phyloP scores from a whole-genome alignment of 2,797 vertebrate species.

The Dicrostonyx torquatus region DNA sequence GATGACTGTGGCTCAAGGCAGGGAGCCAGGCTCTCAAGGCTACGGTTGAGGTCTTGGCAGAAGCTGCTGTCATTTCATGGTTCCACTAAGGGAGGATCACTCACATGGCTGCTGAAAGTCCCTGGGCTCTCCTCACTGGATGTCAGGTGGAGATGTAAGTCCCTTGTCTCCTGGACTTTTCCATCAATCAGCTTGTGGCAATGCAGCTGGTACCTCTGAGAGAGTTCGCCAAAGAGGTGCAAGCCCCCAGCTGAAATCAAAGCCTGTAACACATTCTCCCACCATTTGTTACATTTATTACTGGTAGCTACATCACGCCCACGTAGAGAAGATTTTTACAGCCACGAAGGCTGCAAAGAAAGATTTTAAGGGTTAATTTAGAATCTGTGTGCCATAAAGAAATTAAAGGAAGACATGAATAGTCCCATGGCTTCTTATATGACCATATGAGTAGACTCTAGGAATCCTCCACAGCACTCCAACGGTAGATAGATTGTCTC shows the following conservation, averaged over 20 bases:
- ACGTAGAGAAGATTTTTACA: neutral
- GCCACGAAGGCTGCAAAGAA: neutral
- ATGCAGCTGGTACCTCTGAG: neutral
- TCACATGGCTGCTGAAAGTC: neutral
- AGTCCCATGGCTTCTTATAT: neutral
- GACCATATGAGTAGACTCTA: neutral
- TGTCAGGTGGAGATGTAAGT: neutral
- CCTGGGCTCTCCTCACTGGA: neutral
- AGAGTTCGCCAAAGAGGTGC: neutral
- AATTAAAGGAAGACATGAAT: slow-evolving; percentile 9
- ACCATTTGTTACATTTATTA: neutral
- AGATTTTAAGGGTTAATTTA: neutral
- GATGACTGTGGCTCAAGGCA: neutral
- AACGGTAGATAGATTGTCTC: neutral
- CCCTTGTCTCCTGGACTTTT: neutral
- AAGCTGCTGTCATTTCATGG: slow-evolving; percentile 1
- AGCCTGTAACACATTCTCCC: neutral
- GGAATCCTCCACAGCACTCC: neutral
- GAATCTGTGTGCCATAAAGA: neutral
- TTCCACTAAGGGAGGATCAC: neutral
- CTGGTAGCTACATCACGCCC: neutral
- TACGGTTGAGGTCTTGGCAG: neutral
- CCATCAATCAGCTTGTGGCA: neutral
- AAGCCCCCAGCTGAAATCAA: neutral
- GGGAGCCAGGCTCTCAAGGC: neutral